Percentiles rank a stretch among this genome's conserved stretches.
These are phyloP conservation scores for Craniophora ligustri DNA, from an alignment of 2,888 invertebrate species.

Conservation along the genomic window DNA sequence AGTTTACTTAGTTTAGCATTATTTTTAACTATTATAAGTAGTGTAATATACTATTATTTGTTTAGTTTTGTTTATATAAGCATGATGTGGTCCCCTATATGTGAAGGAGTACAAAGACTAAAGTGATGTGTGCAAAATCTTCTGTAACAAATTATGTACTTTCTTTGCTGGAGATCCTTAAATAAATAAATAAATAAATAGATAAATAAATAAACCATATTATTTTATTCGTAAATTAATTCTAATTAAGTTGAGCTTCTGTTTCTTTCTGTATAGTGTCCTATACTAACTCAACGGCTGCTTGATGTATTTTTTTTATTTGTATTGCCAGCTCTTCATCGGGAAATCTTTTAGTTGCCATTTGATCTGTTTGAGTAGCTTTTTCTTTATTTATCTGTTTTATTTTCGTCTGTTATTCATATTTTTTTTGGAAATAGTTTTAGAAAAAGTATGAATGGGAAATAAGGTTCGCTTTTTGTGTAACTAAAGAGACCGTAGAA, in stretches of 20 bases:
- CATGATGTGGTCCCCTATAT: no score
- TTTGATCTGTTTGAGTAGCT: constrained; percentile 25
- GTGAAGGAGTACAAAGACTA: no score
- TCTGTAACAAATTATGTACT: no score
- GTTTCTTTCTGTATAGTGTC: not conserved
- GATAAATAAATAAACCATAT: no score
- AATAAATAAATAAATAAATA: no score
- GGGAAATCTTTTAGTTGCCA: constrained; percentile 18
- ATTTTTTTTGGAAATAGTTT: not conserved
- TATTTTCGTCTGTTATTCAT: constrained; percentile 7
- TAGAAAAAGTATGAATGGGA: not conserved
- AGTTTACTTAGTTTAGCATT: no score
- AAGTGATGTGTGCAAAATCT: no score
- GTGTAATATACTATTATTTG: no score
- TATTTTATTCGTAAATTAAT: no score
- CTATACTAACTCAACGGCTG: not conserved
- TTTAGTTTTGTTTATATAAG: no score
- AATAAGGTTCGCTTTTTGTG: not conserved
- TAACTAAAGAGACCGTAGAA: not conserved
- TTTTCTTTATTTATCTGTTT: constrained; percentile 26
- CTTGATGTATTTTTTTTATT: constrained; percentile 20
- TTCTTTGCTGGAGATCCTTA: no score
- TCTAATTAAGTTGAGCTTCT: constrained; percentile 7
- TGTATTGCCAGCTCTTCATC: constrained; percentile 1
- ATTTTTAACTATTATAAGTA: no score